Conservation (phyloP, 1,140 invertebrate genomes). For the Neotoxoptera formosana region DNA sequence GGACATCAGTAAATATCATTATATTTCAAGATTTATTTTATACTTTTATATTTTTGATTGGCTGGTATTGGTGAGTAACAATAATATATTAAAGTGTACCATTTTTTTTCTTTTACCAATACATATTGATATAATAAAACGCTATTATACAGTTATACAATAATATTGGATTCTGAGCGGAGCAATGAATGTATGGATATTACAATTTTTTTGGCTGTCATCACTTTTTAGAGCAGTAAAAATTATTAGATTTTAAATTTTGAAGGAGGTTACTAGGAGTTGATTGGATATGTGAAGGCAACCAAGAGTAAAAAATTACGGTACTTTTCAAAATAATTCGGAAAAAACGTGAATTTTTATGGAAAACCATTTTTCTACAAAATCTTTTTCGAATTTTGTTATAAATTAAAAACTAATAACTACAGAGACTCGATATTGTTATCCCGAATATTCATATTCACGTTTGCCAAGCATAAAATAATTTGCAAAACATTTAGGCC, state of each 20-base stretch:
- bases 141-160: background rate
- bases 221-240: background rate
- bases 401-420: too few relatives aligned
- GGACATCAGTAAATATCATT: conserved; percentile 13
- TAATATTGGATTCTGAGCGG: background rate
- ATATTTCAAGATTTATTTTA: background rate
- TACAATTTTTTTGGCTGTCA: background rate
- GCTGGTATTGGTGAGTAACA: background rate
- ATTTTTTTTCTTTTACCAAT: background rate
- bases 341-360: too few relatives aligned
- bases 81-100: background rate
- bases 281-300: too few relatives aligned
- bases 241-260: background rate
- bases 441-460: too few relatives aligned
- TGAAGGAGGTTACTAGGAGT: background rate
- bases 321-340: too few relatives aligned
- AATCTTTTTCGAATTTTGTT: too few relatives aligned
- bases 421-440: too few relatives aligned
- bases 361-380: too few relatives aligned
- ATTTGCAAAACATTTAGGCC: too few relatives aligned
- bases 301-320: background rate
- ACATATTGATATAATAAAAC: background rate
- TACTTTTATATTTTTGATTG: background rate
- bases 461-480: too few relatives aligned
- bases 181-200: background rate